Conservation (phyloP, 2,113 vertebrate genomes). For the Microcebus ravelobensis region DNA sequence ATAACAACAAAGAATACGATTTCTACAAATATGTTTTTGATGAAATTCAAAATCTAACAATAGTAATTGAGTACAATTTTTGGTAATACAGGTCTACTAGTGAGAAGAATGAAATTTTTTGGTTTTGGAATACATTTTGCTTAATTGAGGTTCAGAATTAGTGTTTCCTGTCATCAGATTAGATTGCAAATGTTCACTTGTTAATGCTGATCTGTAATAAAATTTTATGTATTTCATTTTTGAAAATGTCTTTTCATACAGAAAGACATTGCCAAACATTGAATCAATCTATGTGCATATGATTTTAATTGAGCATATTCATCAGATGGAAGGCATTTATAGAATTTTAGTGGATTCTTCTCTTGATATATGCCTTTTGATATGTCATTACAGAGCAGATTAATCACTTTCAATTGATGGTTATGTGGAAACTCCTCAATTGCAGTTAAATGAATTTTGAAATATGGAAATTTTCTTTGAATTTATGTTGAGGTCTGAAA, state of each 20-base stretch:
- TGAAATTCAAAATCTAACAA: constrained; percentile 44
- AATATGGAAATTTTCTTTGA: constrained; percentile 42
- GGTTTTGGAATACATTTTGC: constrained; percentile 55
- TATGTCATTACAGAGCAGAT: constrained; percentile 32
- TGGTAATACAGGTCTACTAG: constrained; percentile 11
- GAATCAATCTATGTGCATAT: not conserved
- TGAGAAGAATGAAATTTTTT: constrained; percentile 41
- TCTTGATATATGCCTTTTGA: constrained; percentile 51
- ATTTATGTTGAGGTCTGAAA: constrained; percentile 31
- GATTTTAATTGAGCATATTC: constrained; percentile 53
- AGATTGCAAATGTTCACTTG: constrained; percentile 57
- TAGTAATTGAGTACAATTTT: constrained; percentile 21
- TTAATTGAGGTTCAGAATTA: constrained; percentile 51
- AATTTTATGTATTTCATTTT: constrained; percentile 56
- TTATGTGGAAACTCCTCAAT: constrained; percentile 46
- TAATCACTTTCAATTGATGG: constrained; percentile 57
- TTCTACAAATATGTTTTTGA: constrained; percentile 14
- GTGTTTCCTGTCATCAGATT: constrained; percentile 41
- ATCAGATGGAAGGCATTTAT: constrained; percentile 40
- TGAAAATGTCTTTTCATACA: constrained; percentile 53
- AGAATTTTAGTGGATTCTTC: constrained; percentile 52
- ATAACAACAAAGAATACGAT: constrained; percentile 11
- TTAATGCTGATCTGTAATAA: constrained; percentile 47
- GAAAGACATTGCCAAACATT: constrained; percentile 49
- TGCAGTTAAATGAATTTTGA: constrained; percentile 48